Conservation (phyloP, 2,113 vertebrate genomes). For the Plestiodon gilberti region DNA sequence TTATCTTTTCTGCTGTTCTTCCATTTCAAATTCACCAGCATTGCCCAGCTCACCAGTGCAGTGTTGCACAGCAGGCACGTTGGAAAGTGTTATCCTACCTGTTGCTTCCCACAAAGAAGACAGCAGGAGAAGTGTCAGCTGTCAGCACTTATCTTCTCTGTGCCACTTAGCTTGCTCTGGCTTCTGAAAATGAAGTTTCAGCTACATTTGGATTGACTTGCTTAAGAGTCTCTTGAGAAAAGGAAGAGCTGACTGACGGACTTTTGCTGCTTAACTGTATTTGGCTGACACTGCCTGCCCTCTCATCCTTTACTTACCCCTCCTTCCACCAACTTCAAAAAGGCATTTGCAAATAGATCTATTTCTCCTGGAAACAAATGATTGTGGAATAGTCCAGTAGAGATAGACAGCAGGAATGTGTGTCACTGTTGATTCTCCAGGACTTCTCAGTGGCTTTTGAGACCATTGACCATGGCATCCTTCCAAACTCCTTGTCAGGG, state of each 20-base stretch:
- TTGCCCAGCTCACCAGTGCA: background rate
- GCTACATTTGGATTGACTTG: slow-evolving; percentile 11
- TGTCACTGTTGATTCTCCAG: background rate
- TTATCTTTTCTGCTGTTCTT: background rate
- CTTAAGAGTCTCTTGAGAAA: slow-evolving; percentile 15
- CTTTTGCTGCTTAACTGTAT: slow-evolving; percentile 13
- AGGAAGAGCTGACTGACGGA: background rate
- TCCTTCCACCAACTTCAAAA: background rate
- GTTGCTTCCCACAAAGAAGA: background rate
- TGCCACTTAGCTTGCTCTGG: slow-evolving; percentile 1
- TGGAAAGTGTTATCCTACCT: background rate
- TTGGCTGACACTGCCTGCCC: background rate
- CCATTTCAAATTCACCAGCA: background rate
- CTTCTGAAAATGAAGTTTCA: slow-evolving; percentile 23
- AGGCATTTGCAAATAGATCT: background rate
- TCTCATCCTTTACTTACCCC: background rate
- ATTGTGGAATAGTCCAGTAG: background rate
- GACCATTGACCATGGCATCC: background rate
- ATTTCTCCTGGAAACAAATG: background rate
- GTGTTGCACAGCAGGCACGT: background rate
- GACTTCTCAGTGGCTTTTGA: background rate
- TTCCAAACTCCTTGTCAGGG: background rate
- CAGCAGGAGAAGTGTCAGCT: background rate
- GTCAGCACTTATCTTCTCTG: slow-evolving; percentile 5
- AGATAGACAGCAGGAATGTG: background rate